Percentiles rank a stretch among this genome's conserved stretches.
These are phyloP conservation scores for Odontocolon sp. DNA, from an alignment of 2,888 invertebrate genomes.

Conservation along the genomic window DNA sequence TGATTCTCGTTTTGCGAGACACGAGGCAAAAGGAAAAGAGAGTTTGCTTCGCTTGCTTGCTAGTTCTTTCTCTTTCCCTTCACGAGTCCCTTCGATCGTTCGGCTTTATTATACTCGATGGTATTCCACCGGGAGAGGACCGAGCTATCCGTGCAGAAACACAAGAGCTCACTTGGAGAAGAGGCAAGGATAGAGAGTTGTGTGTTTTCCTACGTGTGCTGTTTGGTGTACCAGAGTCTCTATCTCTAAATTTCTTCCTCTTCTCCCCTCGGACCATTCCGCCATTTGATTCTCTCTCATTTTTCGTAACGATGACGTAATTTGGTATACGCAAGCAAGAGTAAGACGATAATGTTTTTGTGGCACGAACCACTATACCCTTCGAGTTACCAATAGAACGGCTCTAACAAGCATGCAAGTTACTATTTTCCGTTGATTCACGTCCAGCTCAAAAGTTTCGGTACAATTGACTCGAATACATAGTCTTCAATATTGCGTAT, in stretches of 20 bases:
- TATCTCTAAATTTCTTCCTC: constrained; percentile 31
- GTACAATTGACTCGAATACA: constrained; percentile 1
- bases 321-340: constrained; percentile 43
- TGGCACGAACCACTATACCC: constrained; percentile 38
- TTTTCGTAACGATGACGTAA: constrained; percentile 51
- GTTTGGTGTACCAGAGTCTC: not conserved
- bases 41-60: not conserved
- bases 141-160: constrained; percentile 17
- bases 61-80: not conserved
- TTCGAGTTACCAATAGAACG: constrained; percentile 25
- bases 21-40: not conserved
- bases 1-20: constrained; percentile 24
- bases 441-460: not conserved
- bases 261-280: not conserved
- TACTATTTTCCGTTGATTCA: not conserved
- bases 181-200: not conserved
- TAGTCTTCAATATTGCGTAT: not conserved
- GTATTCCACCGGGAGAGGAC: constrained; percentile 14
- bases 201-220: not conserved
- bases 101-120: constrained; percentile 35
- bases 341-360: constrained; percentile 48
- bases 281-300: constrained; percentile 24
- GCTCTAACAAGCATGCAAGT: constrained; percentile 31
- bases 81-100: constrained; percentile 18
- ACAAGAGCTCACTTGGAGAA: not conserved